Conservation (phyloP, 2,797 vertebrate species). For the Botia almorhae region DNA sequence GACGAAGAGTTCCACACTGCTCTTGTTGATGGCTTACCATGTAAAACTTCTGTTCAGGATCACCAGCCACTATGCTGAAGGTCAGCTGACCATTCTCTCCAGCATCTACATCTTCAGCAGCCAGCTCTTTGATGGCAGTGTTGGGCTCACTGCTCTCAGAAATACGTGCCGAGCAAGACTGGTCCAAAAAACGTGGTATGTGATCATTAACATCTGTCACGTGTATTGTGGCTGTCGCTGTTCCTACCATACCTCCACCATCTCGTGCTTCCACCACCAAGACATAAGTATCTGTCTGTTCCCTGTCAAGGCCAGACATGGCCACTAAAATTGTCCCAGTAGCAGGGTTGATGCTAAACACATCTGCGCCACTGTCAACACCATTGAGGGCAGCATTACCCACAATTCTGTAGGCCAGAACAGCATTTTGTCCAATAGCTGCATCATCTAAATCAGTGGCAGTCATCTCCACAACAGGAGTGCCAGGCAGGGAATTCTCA, state of each 20-base stretch:
- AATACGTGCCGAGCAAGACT: slow-evolving; percentile 75
- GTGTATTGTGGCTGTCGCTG: slow-evolving; percentile 84
- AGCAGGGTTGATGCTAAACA: slow-evolving; percentile 82
- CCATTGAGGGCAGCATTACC: slow-evolving; percentile 72
- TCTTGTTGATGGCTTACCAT: slow-evolving; percentile 82
- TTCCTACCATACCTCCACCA: slow-evolving; percentile 86
- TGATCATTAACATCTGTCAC: slow-evolving; percentile 87
- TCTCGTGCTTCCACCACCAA: slow-evolving; percentile 87
- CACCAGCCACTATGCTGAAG: slow-evolving; percentile 84
- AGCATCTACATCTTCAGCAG: slow-evolving; percentile 80
- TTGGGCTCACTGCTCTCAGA: slow-evolving; percentile 82
- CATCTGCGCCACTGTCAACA: slow-evolving; percentile 64
- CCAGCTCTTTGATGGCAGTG: slow-evolving; percentile 80
- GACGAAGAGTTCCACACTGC: slow-evolving; percentile 80
- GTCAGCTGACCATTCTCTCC: slow-evolving; percentile 85
- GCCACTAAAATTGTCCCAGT: slow-evolving; percentile 83
- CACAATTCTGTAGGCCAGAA: slow-evolving; percentile 84
- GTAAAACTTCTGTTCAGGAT: slow-evolving; percentile 89
- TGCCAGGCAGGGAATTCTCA: slow-evolving; percentile 83
- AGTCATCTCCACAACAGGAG: slow-evolving; percentile 87
- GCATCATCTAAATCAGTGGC: slow-evolving; percentile 87
- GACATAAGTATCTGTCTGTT: slow-evolving; percentile 80
- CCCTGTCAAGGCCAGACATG: slow-evolving; percentile 81
- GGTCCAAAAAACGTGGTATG: slow-evolving; percentile 79
- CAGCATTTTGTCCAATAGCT: slow-evolving; percentile 84